Conservation (phyloP, 2,888 invertebrate genomes). For the Trichacis sp. region DNA sequence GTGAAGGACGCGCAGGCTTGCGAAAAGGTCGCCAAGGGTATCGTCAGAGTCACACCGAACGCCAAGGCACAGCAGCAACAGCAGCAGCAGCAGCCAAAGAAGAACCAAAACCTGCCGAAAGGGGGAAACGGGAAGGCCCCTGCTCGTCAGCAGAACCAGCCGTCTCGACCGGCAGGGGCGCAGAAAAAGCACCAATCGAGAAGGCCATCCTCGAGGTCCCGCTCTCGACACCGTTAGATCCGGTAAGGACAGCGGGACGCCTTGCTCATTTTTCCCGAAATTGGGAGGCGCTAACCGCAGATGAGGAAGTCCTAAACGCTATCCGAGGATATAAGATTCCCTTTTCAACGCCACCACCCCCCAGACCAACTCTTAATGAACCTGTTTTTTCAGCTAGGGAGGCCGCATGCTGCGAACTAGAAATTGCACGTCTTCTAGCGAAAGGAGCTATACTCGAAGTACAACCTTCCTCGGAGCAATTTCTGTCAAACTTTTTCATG, state of each 20-base stretch:
- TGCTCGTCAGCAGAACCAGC: not conserved
- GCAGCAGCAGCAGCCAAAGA: not conserved
- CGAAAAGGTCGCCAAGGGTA: not conserved
- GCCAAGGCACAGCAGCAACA: conserved; percentile 2
- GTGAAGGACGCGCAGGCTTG: conserved; percentile 11
- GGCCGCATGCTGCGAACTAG: conserved; percentile 7
- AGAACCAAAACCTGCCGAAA: not conserved
- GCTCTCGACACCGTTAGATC: conserved; percentile 8
- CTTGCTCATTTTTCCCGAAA: no score
- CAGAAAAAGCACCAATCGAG: conserved; percentile 5
- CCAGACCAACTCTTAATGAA: conserved; percentile 1
- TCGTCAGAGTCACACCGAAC: not conserved
- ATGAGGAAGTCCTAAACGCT: no score
- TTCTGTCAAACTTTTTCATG: conserved; percentile 22
- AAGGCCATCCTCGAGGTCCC: not conserved
- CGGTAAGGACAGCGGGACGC: conserved; percentile 10
- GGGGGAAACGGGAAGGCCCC: conserved; percentile 14
- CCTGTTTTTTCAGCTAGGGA: not conserved
- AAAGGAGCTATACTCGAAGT: conserved; percentile 6
- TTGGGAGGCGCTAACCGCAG: no score
- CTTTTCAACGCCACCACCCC: not conserved
- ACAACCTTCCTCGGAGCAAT: conserved; percentile 9
- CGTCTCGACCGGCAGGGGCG: conserved; percentile 12
- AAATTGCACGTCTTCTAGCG: conserved; percentile 4
- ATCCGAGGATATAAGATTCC: no score